phyloP scores from a whole-genome alignment of 2,888 invertebrate genomes.

The Latrodectus hesperus region DNA sequence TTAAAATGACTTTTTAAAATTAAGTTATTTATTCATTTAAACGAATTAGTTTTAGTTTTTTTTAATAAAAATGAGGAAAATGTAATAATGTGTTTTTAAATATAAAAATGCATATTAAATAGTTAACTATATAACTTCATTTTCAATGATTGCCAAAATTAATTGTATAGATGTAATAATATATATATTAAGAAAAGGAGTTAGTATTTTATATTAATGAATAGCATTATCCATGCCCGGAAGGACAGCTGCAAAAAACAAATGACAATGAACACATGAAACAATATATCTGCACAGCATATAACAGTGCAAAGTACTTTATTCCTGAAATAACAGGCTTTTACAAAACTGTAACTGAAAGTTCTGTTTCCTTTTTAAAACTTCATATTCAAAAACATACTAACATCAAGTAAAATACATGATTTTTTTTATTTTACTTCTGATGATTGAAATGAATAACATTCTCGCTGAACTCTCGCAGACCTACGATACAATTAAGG shows the following conservation, averaged over 20 bases:
- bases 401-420: constrained; percentile 70
- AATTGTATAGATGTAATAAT: no score
- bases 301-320: constrained; percentile 68
- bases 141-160: no score
- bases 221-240: no score
- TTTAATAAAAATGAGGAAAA: no score
- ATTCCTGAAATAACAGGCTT: constrained; percentile 67
- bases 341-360: constrained; percentile 69
- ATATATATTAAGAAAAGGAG: no score
- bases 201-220: no score
- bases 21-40: no score
- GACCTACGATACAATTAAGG: constrained; percentile 63
- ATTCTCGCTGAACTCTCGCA: constrained; percentile 51
- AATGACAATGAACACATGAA: constrained; percentile 27
- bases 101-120: no score
- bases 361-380: constrained; percentile 50
- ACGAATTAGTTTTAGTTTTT: no score
- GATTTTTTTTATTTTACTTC: constrained; percentile 38
- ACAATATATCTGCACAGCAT: constrained; percentile 47
- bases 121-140: no score
- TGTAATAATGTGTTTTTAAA: no score
- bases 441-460: constrained; percentile 66
- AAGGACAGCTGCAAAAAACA: constrained; percentile 5
- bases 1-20: no score
- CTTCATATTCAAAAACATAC: constrained; percentile 68